These are phyloP conservation scores for Catostylus mosaicus DNA, from an alignment of 30 jellyfish, hydroid and myxozoan genomes.

Conservation along the genomic window DNA sequence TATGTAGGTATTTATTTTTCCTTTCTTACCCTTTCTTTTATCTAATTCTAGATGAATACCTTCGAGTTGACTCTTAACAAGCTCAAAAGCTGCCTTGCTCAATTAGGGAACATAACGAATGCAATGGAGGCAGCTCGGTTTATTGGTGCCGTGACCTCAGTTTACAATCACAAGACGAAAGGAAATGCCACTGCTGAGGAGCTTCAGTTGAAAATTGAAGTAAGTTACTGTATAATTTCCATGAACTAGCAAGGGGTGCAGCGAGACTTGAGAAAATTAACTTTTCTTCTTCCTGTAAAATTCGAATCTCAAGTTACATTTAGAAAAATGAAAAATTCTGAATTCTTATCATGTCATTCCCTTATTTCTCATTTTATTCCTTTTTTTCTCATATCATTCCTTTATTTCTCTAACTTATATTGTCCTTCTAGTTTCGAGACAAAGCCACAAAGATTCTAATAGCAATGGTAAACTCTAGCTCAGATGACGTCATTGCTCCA, in stretches of 20 bases:
- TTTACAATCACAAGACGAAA: neutral
- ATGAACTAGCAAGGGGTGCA: too few relatives aligned
- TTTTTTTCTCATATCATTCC: neutral
- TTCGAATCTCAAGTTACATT: too few relatives aligned
- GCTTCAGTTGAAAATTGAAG: conserved; percentile 18
- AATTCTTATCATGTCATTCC: too few relatives aligned
- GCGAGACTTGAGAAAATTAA: too few relatives aligned
- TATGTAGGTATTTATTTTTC: too few relatives aligned
- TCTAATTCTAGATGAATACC: too few relatives aligned
- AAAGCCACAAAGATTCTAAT: conserved; percentile 11
- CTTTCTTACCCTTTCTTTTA: too few relatives aligned
- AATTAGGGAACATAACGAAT: neutral
- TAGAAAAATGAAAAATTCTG: too few relatives aligned
- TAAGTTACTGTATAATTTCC: too few relatives aligned
- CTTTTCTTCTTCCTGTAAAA: too few relatives aligned
- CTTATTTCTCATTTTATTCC: neutral
- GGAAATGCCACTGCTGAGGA: neutral
- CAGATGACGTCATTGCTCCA: conserved; percentile 57
- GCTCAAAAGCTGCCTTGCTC: neutral
- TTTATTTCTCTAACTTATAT: too few relatives aligned
- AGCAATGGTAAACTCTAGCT: conserved; percentile 7
- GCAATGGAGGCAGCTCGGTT: conserved; percentile 33
- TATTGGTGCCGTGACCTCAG: conserved; percentile 53
- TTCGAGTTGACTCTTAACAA: too few relatives aligned
- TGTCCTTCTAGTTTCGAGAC: conserved; percentile 16